Evolutionary conservation across 2,113 vertebrate species (phyloP).

Genomic region (Theristicus caerulescens): DNA sequence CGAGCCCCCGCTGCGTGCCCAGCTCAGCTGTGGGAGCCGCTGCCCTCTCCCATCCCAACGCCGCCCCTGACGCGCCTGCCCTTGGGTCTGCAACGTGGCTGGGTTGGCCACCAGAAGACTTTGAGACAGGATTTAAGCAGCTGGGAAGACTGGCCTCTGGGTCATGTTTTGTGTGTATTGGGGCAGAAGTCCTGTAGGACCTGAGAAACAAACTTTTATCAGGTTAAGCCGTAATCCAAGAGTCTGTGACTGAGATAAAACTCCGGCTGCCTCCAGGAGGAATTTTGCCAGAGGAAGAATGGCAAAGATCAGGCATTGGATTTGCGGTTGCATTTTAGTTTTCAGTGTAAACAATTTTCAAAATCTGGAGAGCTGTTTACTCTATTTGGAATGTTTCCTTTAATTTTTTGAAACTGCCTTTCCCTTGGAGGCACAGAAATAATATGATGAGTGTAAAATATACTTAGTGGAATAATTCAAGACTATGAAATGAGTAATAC

Average conservation of each 20-base stretch:
- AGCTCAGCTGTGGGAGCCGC: background rate
- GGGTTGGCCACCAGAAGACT: background rate
- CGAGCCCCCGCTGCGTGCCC: accelerated
- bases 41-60: background rate
- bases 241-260: background rate
- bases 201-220: background rate
- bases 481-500: background rate
- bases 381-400: background rate
- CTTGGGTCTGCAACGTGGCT: accelerated
- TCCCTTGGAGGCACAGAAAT: background rate
- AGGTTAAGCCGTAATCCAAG: background rate
- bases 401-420: background rate
- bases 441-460: background rate
- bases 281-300: conserved; percentile 14
- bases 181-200: background rate
- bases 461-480: background rate
- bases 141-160: background rate
- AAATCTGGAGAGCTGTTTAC: background rate
- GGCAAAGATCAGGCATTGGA: background rate
- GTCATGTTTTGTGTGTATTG: background rate
- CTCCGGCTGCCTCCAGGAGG: background rate
- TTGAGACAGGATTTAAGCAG: background rate
- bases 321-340: background rate
- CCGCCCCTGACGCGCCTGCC: accelerated
- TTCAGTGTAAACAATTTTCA: conserved; percentile 1